Conservation (phyloP, 2,113 vertebrate species). For the Carassius carassius region DNA sequence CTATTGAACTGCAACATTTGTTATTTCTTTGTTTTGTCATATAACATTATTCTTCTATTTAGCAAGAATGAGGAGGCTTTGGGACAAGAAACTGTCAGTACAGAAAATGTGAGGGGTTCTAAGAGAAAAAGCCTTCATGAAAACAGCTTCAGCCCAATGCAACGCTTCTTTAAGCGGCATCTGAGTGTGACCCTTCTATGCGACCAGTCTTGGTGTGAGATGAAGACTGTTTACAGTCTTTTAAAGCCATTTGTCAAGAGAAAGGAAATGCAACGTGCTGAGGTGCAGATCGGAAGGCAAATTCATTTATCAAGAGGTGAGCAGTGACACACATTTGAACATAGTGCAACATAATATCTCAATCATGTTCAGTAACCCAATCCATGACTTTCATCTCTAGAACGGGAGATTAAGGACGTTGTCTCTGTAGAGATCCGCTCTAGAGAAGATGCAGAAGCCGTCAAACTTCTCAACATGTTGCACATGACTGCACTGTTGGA, state of each 20-base stretch:
- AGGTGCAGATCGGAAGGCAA: slow-evolving; percentile 65
- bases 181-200: slow-evolving; percentile 73
- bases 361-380: not conserved
- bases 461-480: slow-evolving; percentile 73
- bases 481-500: slow-evolving; percentile 70
- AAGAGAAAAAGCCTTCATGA: slow-evolving; percentile 46
- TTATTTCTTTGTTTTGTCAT: not conserved
- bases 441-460: slow-evolving; percentile 72
- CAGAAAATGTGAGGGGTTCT: not conserved
- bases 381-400: slow-evolving; percentile 47
- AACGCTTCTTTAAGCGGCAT: slow-evolving; percentile 66
- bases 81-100: not conserved
- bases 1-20: not conserved
- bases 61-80: not conserved
- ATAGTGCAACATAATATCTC: not conserved
- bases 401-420: slow-evolving; percentile 74
- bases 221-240: slow-evolving; percentile 70
- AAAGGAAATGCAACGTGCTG: slow-evolving; percentile 55
- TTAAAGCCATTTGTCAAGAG: slow-evolving; percentile 61
- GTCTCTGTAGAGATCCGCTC: slow-evolving; percentile 59
- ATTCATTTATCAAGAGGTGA: slow-evolving; percentile 76
- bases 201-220: slow-evolving; percentile 78
- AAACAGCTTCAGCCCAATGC: slow-evolving; percentile 60
- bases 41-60: not conserved
- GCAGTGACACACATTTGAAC: not conserved